A percentile compares a stretch with the other conserved stretches of the same genome.
phyloP scores from a whole-genome alignment of 2,113 vertebrate genomes.

The Podarcis cretensis region DNA sequence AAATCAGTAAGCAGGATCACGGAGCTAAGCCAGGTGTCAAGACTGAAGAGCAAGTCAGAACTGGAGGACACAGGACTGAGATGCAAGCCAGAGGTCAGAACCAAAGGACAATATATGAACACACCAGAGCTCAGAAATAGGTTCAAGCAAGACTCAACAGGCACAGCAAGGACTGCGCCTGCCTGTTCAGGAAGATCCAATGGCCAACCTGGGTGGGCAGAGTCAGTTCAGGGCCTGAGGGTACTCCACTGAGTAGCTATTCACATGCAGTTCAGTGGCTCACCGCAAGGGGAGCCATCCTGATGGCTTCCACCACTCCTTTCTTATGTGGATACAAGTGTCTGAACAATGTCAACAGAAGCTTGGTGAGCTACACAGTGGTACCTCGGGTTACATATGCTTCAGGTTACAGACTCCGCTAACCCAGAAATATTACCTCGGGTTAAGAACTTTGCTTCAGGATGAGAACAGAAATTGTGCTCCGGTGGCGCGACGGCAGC shows the following conservation, averaged over 20 bases:
- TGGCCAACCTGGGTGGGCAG: neutral
- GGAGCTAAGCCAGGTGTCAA: too few relatives aligned
- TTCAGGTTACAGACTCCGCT: too few relatives aligned
- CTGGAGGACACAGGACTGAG: neutral
- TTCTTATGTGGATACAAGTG: neutral
- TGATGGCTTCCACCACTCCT: neutral
- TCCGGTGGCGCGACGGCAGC: too few relatives aligned
- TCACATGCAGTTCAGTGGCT: neutral
- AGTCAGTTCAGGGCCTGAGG: neutral
- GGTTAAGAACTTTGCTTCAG: too few relatives aligned
- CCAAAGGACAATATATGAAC: neutral
- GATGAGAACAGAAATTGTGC: too few relatives aligned
- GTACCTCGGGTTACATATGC: too few relatives aligned
- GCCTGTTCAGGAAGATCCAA: neutral
- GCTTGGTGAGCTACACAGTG: neutral
- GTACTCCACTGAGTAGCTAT: neutral
- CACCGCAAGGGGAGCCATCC: neutral
- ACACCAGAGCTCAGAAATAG: neutral
- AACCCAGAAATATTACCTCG: too few relatives aligned
- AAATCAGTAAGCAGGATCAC: neutral
- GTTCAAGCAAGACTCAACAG: neutral
- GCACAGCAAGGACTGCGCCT: neutral
- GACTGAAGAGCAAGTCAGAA: neutral
- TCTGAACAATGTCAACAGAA: neutral
- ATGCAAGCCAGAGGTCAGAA: too few relatives aligned